Conservation (phyloP, 2,888 invertebrate genomes). For the Mechanitis messenoides region DNA sequence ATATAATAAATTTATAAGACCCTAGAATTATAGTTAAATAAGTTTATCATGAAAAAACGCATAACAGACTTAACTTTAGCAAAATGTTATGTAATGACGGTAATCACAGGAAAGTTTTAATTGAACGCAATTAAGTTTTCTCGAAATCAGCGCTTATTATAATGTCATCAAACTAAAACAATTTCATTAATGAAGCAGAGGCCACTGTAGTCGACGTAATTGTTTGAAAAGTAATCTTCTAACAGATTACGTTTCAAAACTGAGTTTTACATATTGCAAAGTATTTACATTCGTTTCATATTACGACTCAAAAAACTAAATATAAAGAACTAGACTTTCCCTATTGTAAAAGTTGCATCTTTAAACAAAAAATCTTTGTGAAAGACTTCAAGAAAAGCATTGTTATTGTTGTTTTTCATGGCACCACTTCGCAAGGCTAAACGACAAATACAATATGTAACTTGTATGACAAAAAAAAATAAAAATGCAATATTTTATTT, state of each 20-base stretch:
- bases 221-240: constrained; percentile 14
- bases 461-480: neutral
- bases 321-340: constrained; percentile 20
- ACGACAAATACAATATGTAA: constrained; percentile 1
- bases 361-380: constrained; percentile 22
- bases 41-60: no score
- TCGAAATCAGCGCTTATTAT: constrained; percentile 24
- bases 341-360: constrained; percentile 23
- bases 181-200: constrained; percentile 27
- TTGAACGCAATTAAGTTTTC: constrained; percentile 31
- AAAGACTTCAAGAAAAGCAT: constrained; percentile 20
- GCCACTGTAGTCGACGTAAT: constrained; percentile 20
- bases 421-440: constrained; percentile 23
- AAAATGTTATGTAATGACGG: constrained; percentile 17
- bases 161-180: constrained; percentile 27
- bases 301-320: constrained; percentile 13
- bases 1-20: no score
- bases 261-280: neutral
- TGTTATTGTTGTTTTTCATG: constrained; percentile 22
- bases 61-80: neutral
- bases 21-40: no score
- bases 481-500: no score
- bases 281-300: constrained; percentile 13
- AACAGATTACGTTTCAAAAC: constrained; percentile 7
- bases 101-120: constrained; percentile 31